Evolutionary conservation across 2,113 vertebrate genomes (phyloP).

Genomic region (Chaetops frenatus): DNA sequence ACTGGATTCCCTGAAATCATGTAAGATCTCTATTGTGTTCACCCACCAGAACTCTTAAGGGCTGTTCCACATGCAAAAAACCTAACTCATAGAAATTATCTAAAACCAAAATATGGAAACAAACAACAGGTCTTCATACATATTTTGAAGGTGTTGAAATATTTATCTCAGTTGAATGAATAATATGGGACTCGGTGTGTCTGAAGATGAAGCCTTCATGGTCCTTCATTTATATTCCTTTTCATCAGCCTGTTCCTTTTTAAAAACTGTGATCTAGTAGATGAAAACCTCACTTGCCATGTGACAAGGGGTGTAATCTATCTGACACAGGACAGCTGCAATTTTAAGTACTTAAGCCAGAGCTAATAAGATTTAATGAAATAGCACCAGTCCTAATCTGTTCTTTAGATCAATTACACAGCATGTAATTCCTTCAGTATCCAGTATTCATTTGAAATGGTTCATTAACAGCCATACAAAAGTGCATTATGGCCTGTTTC

Average conservation of each 20-base stretch:
- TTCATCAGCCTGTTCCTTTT: background rate
- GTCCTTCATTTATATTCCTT: background rate
- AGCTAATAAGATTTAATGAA: slow-evolving; percentile 49
- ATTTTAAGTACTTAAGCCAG: slow-evolving; percentile 14
- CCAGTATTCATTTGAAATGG: slow-evolving; percentile 3
- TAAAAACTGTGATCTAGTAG: background rate
- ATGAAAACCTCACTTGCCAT: background rate
- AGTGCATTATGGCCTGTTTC: background rate
- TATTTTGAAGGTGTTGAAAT: background rate
- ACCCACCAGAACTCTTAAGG: background rate
- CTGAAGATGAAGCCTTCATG: background rate
- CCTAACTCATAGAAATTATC: background rate
- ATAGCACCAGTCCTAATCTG: slow-evolving; percentile 33
- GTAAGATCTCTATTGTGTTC: background rate
- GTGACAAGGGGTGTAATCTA: slow-evolving; percentile 12
- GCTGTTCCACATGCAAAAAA: background rate
- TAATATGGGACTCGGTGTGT: background rate
- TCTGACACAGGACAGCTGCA: background rate
- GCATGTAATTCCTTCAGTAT: slow-evolving; percentile 27
- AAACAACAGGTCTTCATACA: background rate
- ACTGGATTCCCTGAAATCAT: background rate
- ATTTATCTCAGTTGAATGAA: background rate
- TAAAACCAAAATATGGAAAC: background rate
- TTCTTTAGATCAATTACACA: slow-evolving; percentile 44
- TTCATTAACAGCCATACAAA: slow-evolving; percentile 14